A percentile compares a stretch with the other conserved stretches of the same genome.
Conservation (phyloP, 1,140 invertebrate genomes). For the Eriocheir sinensis region DNA sequence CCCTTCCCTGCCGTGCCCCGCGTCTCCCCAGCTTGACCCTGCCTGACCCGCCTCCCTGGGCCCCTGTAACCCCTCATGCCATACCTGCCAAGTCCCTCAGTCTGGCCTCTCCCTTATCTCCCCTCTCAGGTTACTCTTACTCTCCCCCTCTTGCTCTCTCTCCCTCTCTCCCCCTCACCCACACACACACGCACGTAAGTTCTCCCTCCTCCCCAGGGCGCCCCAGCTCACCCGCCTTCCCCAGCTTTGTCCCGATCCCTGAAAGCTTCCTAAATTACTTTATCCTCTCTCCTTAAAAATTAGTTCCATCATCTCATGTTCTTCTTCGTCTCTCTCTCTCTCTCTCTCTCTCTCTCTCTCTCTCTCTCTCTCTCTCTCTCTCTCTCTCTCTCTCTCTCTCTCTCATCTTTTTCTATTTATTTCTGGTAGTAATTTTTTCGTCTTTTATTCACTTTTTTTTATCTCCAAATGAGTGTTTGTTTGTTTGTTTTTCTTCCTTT, state of each 20-base stretch:
- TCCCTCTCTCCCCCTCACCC: neutral
- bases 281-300: neutral
- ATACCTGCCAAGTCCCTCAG: constrained; percentile 10
- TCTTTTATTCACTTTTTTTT: too few species aligned
- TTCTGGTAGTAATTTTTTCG: too few species aligned
- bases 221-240: neutral
- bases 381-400: neutral
- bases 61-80: neutral
- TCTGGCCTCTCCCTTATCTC: neutral
- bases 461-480: too few species aligned
- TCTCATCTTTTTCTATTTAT: too few species aligned
- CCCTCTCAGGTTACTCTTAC: neutral
- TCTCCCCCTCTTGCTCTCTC: neutral
- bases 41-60: neutral
- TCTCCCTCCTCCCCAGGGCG: neutral
- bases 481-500: too few species aligned
- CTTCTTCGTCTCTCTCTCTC: neutral
- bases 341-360: neutral
- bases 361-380: neutral
- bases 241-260: neutral
- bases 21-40: constrained; percentile 5
- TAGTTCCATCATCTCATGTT: neutral
- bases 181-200: neutral
- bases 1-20: neutral
- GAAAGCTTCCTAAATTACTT: too few species aligned